Evolutionary conservation across 2,888 invertebrate genomes (phyloP), one percentile per base, ranked within the genome.

Genomic region (Orchestes rusci): DNA sequence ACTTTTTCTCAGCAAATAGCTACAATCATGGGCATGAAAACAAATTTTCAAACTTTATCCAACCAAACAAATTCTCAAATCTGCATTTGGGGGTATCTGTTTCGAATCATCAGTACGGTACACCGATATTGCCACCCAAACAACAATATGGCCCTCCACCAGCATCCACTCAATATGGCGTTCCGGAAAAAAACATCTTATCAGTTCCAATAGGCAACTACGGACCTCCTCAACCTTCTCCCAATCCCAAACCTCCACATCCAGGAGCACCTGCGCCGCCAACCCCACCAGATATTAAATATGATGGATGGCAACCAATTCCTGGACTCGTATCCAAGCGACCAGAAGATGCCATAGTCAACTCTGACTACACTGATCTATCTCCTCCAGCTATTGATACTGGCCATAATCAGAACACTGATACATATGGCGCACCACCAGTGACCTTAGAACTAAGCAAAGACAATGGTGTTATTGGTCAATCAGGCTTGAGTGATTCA

Each of bases 261-360:
- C 80, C 80, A 1, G 82, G 83, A 17, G 77, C 77, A 1, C 80
- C 81, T 29, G 83, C 82, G 0, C 84, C 84, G 1, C 84, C 84
- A 1, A 84, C 83, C 1, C 83, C 82, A 4, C 79, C 84, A 3
- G 76, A 80, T 61, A 78, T 86, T 20, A 72, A 83, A 39, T 88
- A 88, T 59, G 89, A 89, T 55, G 89, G 89, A 17, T 89, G 89
- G 89, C 84, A 82, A 60, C 89, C 89, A 15, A 88, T 89, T 47
- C 80, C 86, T 5, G 85, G 86, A 1, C 76, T 82, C 1, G 63
- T 68, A 55, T 62, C 69, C 10, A 60, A 59, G 27, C 29, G 56
- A 13, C 67, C 68, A 40, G 54, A 59, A 39, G 55, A 59, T n/a
- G 19, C 52, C 50, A 65, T 70, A 50, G 64, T 71, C 42, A 65